Evolutionary conservation across 2,797 vertebrate genomes (phyloP).

Genomic region (Enteromius paludinosus): DNA sequence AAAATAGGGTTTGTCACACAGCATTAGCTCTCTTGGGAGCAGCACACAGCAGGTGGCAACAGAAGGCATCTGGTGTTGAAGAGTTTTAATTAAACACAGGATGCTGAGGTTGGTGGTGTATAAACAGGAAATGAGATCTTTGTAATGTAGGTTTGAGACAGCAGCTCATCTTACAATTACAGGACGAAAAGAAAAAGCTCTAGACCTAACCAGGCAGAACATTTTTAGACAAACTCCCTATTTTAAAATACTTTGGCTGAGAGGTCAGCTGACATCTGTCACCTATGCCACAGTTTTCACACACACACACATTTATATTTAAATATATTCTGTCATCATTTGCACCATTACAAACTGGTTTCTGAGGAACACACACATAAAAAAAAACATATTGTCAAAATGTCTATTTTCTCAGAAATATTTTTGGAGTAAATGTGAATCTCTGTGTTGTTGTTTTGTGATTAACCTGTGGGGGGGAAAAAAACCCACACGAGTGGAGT

Average conservation of each 20-base stretch:
- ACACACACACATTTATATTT: too few species aligned
- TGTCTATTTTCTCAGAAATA: not conserved
- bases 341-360: not conserved
- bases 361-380: not conserved
- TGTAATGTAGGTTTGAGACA: conserved; percentile 75
- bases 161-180: conserved; percentile 21
- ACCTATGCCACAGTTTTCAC: not conserved
- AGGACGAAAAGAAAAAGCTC: not conserved
- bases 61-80: conserved; percentile 81
- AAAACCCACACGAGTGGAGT: not conserved
- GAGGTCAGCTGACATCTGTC: not conserved
- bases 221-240: not conserved
- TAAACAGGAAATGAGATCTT: conserved; percentile 84
- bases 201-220: not conserved
- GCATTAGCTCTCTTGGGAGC: conserved; percentile 84
- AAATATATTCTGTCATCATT: not conserved
- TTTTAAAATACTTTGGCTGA: not conserved
- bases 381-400: not conserved
- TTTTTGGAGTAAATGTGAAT: too few species aligned
- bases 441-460: not conserved
- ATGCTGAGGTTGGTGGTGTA: conserved; percentile 83
- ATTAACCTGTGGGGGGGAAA: not conserved
- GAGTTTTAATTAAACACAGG: conserved; percentile 85
- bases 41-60: conserved; percentile 81
- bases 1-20: conserved; percentile 86